Conservation (phyloP, 2,888 invertebrate genomes). For the Oegoconia quadripuncta region DNA sequence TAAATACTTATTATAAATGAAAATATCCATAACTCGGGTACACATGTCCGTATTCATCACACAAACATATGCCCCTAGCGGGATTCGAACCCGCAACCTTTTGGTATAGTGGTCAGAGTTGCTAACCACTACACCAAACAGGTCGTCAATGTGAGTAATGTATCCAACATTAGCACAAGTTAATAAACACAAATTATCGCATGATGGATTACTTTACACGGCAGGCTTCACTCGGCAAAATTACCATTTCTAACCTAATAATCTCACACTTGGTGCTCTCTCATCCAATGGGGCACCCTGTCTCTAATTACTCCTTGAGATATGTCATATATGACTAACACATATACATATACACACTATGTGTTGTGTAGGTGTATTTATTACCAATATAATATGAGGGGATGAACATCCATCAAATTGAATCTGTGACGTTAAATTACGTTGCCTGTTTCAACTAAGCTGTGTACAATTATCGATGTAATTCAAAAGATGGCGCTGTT, state of each 20-base stretch:
- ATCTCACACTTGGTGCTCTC: slow-evolving; percentile 19
- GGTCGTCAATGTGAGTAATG: too few relatives aligned
- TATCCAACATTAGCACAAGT: background rate
- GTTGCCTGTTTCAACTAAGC: too few relatives aligned
- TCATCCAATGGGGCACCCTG: slow-evolving; percentile 20
- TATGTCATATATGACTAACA: slow-evolving; percentile 17
- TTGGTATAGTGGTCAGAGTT: too few relatives aligned
- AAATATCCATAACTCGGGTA: too few relatives aligned
- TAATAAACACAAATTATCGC: slow-evolving; percentile 1
- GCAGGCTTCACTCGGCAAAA: slow-evolving; percentile 8
- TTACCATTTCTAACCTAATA: slow-evolving; percentile 26
- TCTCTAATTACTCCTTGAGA: slow-evolving; percentile 30
- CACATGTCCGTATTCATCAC: too few relatives aligned
- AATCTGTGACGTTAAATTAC: slow-evolving; percentile 33
- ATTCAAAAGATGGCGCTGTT: too few relatives aligned
- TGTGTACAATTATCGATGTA: too few relatives aligned
- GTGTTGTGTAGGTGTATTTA: slow-evolving; percentile 12
- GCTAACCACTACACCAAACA: too few relatives aligned
- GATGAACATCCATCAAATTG: slow-evolving; percentile 33
- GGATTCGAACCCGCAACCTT: too few relatives aligned
- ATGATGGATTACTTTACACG: slow-evolving; percentile 11
- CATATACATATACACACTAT: slow-evolving; percentile 7
- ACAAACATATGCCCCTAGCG: too few relatives aligned
- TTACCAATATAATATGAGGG: slow-evolving; percentile 23
- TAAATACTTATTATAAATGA: too few relatives aligned